A percentile compares a stretch with the other conserved stretches of the same genome.
Conservation (phyloP, 92 coral and sea anemone genomes). For the Epizoanthus stellaris region DNA sequence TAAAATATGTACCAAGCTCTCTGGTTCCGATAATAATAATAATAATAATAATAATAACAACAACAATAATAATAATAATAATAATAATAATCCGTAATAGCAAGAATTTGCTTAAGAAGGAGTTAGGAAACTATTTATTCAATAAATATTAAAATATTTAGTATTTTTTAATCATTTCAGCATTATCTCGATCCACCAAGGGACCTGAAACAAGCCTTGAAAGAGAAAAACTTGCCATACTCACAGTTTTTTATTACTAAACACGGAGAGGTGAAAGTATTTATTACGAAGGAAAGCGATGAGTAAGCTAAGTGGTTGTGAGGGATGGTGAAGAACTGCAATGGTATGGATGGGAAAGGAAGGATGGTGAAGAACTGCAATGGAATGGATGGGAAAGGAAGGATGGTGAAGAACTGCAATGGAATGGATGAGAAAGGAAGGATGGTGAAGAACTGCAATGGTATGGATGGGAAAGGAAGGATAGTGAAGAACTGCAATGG, state of each 20-base stretch:
- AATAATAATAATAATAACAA: too few species aligned
- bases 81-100: too few species aligned
- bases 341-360: too few species aligned
- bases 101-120: too few species aligned
- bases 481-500: too few species aligned
- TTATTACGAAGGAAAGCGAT: not conserved
- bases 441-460: not conserved
- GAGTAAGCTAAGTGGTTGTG: not conserved
- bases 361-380: too few species aligned
- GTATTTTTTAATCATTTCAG: conserved; percentile 31
- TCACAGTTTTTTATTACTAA: conserved; percentile 54
- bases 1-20: too few species aligned
- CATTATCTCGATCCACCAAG: conserved; percentile 73
- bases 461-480: too few species aligned
- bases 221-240: conserved; percentile 41
- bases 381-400: not conserved
- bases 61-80: too few species aligned
- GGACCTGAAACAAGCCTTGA: conserved; percentile 59
- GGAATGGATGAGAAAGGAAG: not conserved
- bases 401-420: not conserved
- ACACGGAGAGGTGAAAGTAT: conserved; percentile 60
- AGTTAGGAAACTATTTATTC: too few species aligned
- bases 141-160: conserved; percentile 60
- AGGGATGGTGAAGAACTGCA: not conserved
- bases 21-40: too few species aligned